Base-by-base conservation (phyloP, 2,797 vertebrate genomes). In the Acanthurus lineatus region DNA sequence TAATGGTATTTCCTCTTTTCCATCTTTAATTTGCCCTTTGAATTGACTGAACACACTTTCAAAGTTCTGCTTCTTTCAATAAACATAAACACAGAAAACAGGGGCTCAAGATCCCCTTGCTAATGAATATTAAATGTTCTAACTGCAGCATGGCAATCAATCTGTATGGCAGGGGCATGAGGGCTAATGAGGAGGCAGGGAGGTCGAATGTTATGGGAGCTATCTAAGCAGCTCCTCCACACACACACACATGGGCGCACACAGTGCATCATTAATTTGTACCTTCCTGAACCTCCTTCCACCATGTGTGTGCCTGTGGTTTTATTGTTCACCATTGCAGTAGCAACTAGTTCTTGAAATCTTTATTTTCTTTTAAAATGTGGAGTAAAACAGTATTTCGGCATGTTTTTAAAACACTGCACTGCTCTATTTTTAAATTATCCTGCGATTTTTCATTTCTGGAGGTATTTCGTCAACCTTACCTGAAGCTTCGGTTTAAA, bases 81-180 rank as follows among this genome's bases (percentile, higher is more conserved):
- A 86, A 91, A 92, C 81, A 90, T 56, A 85, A 88, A 88, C 78
- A 73, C 83, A 70, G 66, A 35, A 35, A 44, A 78, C 79, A 70
- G 64, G 57, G 32, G 59, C 35, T 69, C 25, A 60, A 20, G 32
- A 62, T 62, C 69, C 47, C 74, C 11, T 70, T 70, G 67, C 75
- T 86, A 88, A 89, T 94, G 86, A 90, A 94, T 89, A 93, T 94
- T 92, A 92, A 89, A 91, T 93, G 88, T 84, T 90, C 66, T 81
- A 89, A 89, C 65, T 60, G 57, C 69, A 88, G 91, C 79, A 52
- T 79, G 60, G 83, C 83, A 84, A 87, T 94, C 81, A 60, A 40
- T 35, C 32, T 35, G 32, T 35, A 35, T 35, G 32, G 32, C 32
- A 35, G 32, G 32, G 32, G 32, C 32, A 35, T 35, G 32, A 35